phyloP scores from a whole-genome alignment of 2,113 vertebrate species.

The Coptodon rendalli region DNA sequence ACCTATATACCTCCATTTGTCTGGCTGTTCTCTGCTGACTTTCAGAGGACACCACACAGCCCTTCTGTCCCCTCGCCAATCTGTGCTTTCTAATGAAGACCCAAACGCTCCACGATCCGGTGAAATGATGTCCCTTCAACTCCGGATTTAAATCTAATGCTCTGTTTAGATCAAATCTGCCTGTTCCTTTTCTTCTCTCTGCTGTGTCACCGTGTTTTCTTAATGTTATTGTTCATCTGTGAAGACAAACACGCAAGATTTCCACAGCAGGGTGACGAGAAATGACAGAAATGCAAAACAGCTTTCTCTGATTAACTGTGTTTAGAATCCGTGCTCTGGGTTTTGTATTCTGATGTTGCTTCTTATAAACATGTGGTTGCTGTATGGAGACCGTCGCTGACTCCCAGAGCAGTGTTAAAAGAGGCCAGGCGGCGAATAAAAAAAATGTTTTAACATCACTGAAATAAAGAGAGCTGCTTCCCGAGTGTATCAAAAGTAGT shows the following conservation, averaged over 20 bases:
- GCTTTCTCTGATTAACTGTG: conserved; percentile 3
- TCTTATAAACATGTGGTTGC: conserved; percentile 36
- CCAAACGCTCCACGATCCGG: neutral
- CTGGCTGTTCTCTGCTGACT: conserved; percentile 19
- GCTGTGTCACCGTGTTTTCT: neutral
- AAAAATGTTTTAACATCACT: neutral
- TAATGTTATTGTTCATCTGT: neutral
- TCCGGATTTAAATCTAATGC: neutral
- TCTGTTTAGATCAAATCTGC: neutral
- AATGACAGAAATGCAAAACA: conserved; percentile 5
- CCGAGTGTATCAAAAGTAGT: conserved; percentile 20
- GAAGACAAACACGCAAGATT: neutral
- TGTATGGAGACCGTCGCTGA: neutral
- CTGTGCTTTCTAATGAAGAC: neutral
- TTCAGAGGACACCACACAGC: conserved; percentile 22
- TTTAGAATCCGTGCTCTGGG: conserved; percentile 15
- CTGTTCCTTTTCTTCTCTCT: neutral
- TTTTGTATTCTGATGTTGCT: conserved; percentile 27
- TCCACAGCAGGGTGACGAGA: neutral
- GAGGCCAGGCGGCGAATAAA: conserved; percentile 1
- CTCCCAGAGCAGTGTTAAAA: conserved; percentile 28
- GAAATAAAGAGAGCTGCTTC: conserved; percentile 19
- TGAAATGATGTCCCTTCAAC: neutral
- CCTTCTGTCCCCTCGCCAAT: neutral
- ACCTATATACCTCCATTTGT: conserved; percentile 25